Percentiles rank a stretch among this genome's conserved stretches.
phyloP scores from a whole-genome alignment of 2,113 vertebrate species.

The human (Homo sapiens) region GRCh38 chr2:214692501-214693000 shows the following conservation, averaged over 20 bases:
- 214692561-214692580: too few relatives aligned
- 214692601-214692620: too few relatives aligned
- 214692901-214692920: neutral
- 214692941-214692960: neutral
- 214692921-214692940: neutral
- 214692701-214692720: too few relatives aligned
- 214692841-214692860: neutral
- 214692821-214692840: neutral
- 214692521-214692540: too few relatives aligned
- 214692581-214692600: too few relatives aligned
- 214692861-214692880: neutral
- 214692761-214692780: neutral
- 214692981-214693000: neutral
- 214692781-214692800: neutral
- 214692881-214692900: neutral
- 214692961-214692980: neutral
- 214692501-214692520: too few relatives aligned
- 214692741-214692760: neutral
- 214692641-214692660: too few relatives aligned
- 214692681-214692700: too few relatives aligned
- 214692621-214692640: too few relatives aligned
- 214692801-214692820: neutral
- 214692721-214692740: neutral
- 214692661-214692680: too few relatives aligned
- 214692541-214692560: too few relatives aligned